Base-by-base conservation (phyloP, 1,140 invertebrate species). In the Drosophila pseudoobscura region DNA sequence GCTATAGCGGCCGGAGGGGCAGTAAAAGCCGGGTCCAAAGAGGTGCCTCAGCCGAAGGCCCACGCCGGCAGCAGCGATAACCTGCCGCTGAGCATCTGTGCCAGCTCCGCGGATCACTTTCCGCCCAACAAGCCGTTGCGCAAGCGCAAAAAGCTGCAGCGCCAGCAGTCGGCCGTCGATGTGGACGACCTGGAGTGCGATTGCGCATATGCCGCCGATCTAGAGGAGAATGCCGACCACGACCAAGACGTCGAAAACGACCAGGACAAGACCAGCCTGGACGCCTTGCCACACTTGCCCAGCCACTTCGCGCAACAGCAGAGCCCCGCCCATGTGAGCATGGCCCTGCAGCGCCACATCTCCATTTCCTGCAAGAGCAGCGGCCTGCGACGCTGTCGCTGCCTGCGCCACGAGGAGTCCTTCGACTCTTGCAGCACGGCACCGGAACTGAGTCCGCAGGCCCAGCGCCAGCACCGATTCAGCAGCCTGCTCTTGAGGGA, bases 401-500 rank as follows among this genome's bases (percentile, higher is more conserved):
- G 78, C 13, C 55, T 90, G 55, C 89, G 76, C 3, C 84, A 90
- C 31, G 89, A 88, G 43, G 89, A 90, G 3, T 90, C 89, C 56
- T 90, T 90, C 11, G 89, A 90, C 9, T 90, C 89, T 20, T 62
- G 61, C 60, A 77, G 83, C 60, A 76, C 88, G 0, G 68, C 78
- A 0, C 71, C 82, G 1, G 84, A 78, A 13, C 26, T 87, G 47
- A 87, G 89, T 68, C 89, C 84, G 0, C 66, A 77, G 45, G 55
- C 78, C 0, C 64, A 71, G 54, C 80, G 89, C 0, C 85, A 87
- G 15, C 83, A 78, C 61, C 60, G 79, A 8, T 87, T 88, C 15
- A 76, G 71, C 26, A 78, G 59, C 0, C 24, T 83, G 29, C 70
- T 94, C 54, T 91, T 90, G 2, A 92, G 94, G 13, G 94, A 94